Base-by-base conservation (phyloP, 2,888 invertebrate genomes). In the Eilema caniola region DNA sequence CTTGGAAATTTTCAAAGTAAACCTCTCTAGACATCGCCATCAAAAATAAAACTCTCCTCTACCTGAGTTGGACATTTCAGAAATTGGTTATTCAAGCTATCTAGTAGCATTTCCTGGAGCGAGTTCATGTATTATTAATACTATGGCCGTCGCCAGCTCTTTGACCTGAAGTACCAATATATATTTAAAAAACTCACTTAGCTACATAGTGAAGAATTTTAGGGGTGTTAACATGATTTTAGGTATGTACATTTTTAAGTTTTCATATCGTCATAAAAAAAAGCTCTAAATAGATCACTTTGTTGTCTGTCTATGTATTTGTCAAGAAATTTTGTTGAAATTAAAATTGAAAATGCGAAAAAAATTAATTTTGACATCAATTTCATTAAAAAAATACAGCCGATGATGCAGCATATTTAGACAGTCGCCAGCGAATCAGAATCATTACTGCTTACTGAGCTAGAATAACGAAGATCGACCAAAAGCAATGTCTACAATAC, bases 81-180 rank as follows among this genome's bases (percentile, higher is more conserved):
- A 85, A 86, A 87, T 86, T 87, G 87, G 85, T 86, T 87, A 88
- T 84, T 86, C 84, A 76, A 78, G 83, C 79, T 78, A 81, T 83
- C 81, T 78, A 79, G 76, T 69, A 73, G 70, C 79, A 74, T 79
- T 80, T 76, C 79, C 78, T 74, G 75, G 65, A 68, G 75, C 67
- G 66, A 74, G 62, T 85, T 88, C 88, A 88, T 88, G 88, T 83
- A 86, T 86, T 88, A 88, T 88, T 88, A 86, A 88, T 87, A 86
- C 80, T 74, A 70, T 76, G 73, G 74, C 74, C 81, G 80, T 67
- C 72, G 75, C 68, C 73, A 71, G 73, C 69, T 83, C 83, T 82
- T 79, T 82, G 80, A 81, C 76, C 80, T 81, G 82, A 82, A 85
- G 83, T 78, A 83, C 85, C 88, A 86, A 87, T 87, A 86, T 87